Evolutionary conservation across 2,888 invertebrate species (phyloP).

Genomic region (Chloroclystis v-ata): DNA sequence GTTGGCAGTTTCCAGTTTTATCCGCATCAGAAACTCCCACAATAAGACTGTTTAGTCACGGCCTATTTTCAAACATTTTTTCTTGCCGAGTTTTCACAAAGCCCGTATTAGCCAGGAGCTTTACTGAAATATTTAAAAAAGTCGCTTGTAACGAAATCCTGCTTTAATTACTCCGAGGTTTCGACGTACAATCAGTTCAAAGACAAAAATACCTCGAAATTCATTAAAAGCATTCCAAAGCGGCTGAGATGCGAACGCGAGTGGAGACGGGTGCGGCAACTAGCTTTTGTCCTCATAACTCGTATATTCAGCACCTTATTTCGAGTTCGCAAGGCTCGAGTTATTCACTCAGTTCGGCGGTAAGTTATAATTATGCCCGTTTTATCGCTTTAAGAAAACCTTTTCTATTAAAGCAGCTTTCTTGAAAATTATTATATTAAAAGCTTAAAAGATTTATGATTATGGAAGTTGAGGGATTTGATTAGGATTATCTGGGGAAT

Average conservation of each 20-base stretch:
- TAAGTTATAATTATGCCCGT: background rate
- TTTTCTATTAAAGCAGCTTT: constrained; percentile 1
- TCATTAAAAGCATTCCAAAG: background rate
- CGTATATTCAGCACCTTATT: constrained; percentile 1
- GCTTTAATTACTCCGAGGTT: background rate
- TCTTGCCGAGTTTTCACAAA: no score
- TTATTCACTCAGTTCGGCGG: constrained; percentile 1
- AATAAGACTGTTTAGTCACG: no score
- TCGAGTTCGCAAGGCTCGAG: background rate
- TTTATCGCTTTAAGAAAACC: background rate
- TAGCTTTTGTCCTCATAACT: background rate
- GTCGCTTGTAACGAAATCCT: background rate
- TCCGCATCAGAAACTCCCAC: no score
- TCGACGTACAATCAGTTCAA: background rate
- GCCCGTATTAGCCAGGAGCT: no score
- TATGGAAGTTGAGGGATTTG: background rate
- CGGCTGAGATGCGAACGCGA: no score
- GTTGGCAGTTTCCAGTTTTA: no score
- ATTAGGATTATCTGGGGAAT: background rate
- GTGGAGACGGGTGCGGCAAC: no score
- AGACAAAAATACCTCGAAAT: background rate
- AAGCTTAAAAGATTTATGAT: background rate
- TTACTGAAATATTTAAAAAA: no score
- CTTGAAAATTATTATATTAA: background rate
- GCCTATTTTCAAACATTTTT: no score